Evolutionary conservation across 2,888 invertebrate genomes (phyloP).

Genomic region (Aporophyla nigra): DNA sequence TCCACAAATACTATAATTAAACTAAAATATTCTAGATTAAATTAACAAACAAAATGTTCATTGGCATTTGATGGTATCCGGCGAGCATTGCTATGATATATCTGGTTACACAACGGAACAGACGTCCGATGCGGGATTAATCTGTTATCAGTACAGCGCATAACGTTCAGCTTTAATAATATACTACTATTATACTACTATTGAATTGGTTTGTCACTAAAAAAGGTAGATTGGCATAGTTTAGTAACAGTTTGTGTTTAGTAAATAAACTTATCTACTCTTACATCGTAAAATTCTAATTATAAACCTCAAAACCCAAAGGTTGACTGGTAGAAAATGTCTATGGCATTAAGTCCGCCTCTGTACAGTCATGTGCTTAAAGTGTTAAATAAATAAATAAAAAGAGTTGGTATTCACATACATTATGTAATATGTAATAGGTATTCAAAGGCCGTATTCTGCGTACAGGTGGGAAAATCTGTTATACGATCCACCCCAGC

Average conservation of each 20-base stretch:
- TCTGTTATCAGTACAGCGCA: conserved; percentile 62
- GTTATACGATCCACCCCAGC: too few species aligned
- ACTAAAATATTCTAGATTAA: conserved; percentile 34
- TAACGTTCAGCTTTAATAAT: conserved; percentile 50
- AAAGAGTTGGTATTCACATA: too few species aligned
- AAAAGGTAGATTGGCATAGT: neutral
- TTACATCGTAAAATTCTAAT: too few species aligned
- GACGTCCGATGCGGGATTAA: conserved; percentile 63
- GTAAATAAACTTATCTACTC: neutral
- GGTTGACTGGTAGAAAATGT: too few species aligned
- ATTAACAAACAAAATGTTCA: conserved; percentile 49
- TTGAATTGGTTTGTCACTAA: conserved; percentile 39
- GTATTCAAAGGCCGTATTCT: too few species aligned
- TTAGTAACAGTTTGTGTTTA: neutral
- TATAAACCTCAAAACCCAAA: too few species aligned
- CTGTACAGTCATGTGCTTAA: too few species aligned
- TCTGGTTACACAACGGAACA: conserved; percentile 35
- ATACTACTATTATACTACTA: conserved; percentile 43
- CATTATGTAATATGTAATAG: too few species aligned
- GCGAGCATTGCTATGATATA: conserved; percentile 41
- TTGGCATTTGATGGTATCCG: conserved; percentile 37
- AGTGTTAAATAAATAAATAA: too few species aligned
- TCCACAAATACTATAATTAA: neutral
- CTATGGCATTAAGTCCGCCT: too few species aligned
- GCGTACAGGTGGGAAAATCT: too few species aligned